Evolutionary conservation across 2,888 invertebrate species (phyloP), one percentile per base, ranked within the genome.

Genomic region (Polietes domitor): DNA sequence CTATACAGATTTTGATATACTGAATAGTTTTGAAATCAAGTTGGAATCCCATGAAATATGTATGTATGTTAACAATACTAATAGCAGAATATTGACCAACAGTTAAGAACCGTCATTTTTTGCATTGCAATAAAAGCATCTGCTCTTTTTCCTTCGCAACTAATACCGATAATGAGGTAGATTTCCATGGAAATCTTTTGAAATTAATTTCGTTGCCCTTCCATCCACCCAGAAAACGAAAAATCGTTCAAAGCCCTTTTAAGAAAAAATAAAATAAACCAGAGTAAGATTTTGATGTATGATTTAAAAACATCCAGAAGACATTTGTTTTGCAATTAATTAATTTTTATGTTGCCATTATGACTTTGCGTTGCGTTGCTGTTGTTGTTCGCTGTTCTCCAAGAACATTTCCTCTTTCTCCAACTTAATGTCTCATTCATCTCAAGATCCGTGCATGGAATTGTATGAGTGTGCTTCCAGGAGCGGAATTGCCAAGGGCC

Each of bases 271-370:
- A 68, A 37, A 17, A 76, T 53, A 41, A 41, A 24, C 12, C 21
- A 68, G 50, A 77, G 77, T n/a, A 58, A 41, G 24, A 74, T 47
- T 55, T 80, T 71, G 63, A 80, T 80, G 32, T 15, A 80, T 74
- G 80, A 43, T 79, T 79, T 65, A 41, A 19, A 70, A 72, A 65
- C 43, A 71, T 19, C 72, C 75, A 65, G 28, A 47, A 79, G 72
- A 79, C 76, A 73, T 79, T 83, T 76, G 79, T 83, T 83, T 73
- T 76, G 73, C 82, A 83, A 83, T 83, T 83, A 83, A 83, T 83
- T 79, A 83, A 79, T 63, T 70, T 73, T 26, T 37, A 61, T 70
- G 53, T 43, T 75, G 63, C 71, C 68, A 68, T 17, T 61, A 28
- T 77, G 58, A 73, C 72, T 72, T 76, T 21, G 32, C 43, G 61